These are phyloP conservation scores for Nansenia antarctica DNA, from an alignment of 2,113 vertebrate species.

Conservation along the genomic window DNA sequence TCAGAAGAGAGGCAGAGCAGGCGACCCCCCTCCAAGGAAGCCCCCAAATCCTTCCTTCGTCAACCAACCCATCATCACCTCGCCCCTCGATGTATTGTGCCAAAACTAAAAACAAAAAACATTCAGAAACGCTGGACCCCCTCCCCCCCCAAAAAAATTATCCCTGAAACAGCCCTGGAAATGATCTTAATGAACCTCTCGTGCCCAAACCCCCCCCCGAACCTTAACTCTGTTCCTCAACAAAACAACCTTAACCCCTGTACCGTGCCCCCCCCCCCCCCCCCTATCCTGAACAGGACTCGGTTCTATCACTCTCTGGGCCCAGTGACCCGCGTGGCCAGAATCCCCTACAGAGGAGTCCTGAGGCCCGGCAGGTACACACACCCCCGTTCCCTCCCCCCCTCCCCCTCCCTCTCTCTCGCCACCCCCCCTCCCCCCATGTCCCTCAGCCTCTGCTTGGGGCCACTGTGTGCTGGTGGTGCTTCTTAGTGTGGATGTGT, in stretches of 20 bases:
- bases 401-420: conserved; percentile 54
- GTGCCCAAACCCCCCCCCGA: background rate
- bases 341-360: conserved; percentile 96
- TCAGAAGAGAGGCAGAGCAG: too few species aligned
- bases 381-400: conserved; percentile 62
- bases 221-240: background rate
- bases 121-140: too few species aligned
- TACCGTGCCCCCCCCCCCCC: conserved; percentile 51
- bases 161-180: background rate
- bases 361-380: conserved; percentile 97
- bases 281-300: conserved; percentile 91
- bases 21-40: too few species aligned
- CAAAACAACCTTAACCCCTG: conserved; percentile 49
- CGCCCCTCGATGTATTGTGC: too few species aligned
- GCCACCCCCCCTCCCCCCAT: conserved; percentile 55
- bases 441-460: conserved; percentile 27
- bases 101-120: too few species aligned
- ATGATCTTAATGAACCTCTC: too few species aligned
- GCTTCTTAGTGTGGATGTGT: conserved; percentile 9
- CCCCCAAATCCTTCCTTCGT: too few species aligned
- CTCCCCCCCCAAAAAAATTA: background rate
- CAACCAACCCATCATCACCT: too few species aligned
- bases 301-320: conserved; percentile 99
- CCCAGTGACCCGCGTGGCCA: conserved; percentile 94
- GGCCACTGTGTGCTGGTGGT: conserved; percentile 47